phyloP scores from a whole-genome alignment of 2,888 invertebrate species.

The Linyphia triangularis region DNA sequence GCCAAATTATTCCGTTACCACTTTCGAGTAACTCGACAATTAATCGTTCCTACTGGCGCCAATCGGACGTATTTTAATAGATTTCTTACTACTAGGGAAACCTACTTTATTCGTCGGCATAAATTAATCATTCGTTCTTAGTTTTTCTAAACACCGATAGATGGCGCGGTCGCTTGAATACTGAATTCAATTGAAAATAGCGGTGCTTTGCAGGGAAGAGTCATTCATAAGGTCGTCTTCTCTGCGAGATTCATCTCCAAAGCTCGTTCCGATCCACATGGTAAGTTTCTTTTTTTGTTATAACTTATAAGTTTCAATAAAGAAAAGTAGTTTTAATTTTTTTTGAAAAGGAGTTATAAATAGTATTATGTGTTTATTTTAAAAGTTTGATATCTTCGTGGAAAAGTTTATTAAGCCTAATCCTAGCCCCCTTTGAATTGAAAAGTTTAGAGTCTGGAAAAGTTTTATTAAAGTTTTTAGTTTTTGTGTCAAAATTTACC shows the following conservation, averaged over 20 bases:
- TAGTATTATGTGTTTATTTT: neutral
- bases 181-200: slow-evolving; percentile 45
- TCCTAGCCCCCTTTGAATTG: neutral
- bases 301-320: neutral
- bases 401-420: slow-evolving; percentile 46
- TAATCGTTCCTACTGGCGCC: neutral
- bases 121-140: slow-evolving; percentile 9
- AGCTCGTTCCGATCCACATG: slow-evolving; percentile 66
- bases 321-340: neutral
- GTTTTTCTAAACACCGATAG: neutral
- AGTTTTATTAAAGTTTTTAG: neutral
- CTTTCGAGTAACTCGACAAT: neutral
- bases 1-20: too few relatives aligned
- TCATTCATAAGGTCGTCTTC: slow-evolving; percentile 75
- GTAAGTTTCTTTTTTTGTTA: slow-evolving; percentile 42
- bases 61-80: neutral
- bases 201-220: slow-evolving; percentile 69
- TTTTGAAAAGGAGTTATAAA: neutral
- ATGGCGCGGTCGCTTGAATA: slow-evolving; percentile 29
- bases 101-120: neutral
- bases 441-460: neutral
- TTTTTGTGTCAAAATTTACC: too few relatives aligned
- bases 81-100: neutral
- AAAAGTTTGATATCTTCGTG: slow-evolving; percentile 22
- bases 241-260: slow-evolving; percentile 60